Evolutionary conservation across 2,888 invertebrate genomes (phyloP), one percentile per base, ranked within the genome.

Genomic region (Limenitis camilla): DNA sequence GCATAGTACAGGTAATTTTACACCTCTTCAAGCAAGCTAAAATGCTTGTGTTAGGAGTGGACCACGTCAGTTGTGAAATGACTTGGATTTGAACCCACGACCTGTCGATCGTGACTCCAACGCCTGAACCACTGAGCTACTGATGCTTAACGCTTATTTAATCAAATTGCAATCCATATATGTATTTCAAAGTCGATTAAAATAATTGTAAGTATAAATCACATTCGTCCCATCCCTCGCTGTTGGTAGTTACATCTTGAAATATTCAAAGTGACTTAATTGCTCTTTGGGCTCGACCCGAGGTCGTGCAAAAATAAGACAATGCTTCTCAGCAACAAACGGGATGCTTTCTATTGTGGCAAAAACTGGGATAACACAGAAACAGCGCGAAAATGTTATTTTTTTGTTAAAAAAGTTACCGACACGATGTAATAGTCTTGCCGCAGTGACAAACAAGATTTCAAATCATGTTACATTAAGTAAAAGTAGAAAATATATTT

Each of bases 301-400:
- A 57, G 56, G 56, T 54, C 56, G 54, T 40, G 38, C 44, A 54
- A 57, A 53, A 52, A 57, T 52, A 57, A 57, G 45, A 57, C 56
- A 57, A 57, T 51, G 56, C 46, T 47, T 41, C 54, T 57, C 45
- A 53, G 38, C 48, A 52, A 54, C 53, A 46, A 45, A 52, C 55
- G 49, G 38, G 43, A 41, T 49, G 51, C 40, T 35, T 48, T 50
- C 56, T 51, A 54, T 57, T 57, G 53, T 57, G 56, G 56, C 38
- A 48, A 49, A 57, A 50, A 53, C 46, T 50, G 36, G 38, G 43
- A 40, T 32, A 40, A 53, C 52, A 54, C 54, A 51, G 51, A 49
- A 53, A 41, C 40, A 46, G 42, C 19, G 44, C 35, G 36, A 43
- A 50, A 48, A 51, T 40, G 44, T 32, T n/a, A n/a, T n/a, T n/a